Conservation (phyloP, 2,113 vertebrate species). For the Edolisoma coerulescens region DNA sequence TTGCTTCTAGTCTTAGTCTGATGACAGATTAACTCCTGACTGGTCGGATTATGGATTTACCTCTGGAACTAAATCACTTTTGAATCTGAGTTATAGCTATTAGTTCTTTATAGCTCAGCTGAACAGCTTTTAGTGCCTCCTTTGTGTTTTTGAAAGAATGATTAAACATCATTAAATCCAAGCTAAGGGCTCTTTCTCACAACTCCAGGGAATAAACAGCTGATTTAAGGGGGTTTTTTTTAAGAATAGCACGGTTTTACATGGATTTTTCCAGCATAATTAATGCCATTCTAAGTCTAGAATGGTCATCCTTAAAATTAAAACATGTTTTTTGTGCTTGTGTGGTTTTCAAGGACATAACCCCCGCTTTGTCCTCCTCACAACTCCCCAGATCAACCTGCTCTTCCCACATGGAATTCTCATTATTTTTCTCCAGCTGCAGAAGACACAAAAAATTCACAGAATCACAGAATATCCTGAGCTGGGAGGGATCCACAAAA, state of each 20-base stretch:
- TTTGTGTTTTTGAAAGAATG: slow-evolving; percentile 54
- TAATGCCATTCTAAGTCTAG: background rate
- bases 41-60: slow-evolving; percentile 48
- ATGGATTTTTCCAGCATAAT: background rate
- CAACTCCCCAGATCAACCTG: background rate
- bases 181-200: slow-evolving; percentile 5
- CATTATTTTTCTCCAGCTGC: background rate
- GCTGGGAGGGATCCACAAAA: background rate
- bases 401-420: background rate
- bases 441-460: background rate
- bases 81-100: slow-evolving; percentile 37
- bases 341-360: background rate
- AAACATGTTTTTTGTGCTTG: background rate
- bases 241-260: background rate
- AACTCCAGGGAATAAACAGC: slow-evolving; percentile 2
- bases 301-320: background rate
- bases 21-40: slow-evolving; percentile 44
- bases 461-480: background rate
- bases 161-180: slow-evolving; percentile 46
- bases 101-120: slow-evolving; percentile 23
- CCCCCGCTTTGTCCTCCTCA: background rate
- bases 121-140: slow-evolving; percentile 46
- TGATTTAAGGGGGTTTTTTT: background rate
- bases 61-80: slow-evolving; percentile 41
- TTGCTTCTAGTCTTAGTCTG: slow-evolving; percentile 38